Percentiles rank a stretch among this genome's conserved stretches.
These are phyloP conservation scores for Pseudolaguvia tuberculata DNA, from an alignment of 2,113 vertebrate genomes.

Conservation along the genomic window DNA sequence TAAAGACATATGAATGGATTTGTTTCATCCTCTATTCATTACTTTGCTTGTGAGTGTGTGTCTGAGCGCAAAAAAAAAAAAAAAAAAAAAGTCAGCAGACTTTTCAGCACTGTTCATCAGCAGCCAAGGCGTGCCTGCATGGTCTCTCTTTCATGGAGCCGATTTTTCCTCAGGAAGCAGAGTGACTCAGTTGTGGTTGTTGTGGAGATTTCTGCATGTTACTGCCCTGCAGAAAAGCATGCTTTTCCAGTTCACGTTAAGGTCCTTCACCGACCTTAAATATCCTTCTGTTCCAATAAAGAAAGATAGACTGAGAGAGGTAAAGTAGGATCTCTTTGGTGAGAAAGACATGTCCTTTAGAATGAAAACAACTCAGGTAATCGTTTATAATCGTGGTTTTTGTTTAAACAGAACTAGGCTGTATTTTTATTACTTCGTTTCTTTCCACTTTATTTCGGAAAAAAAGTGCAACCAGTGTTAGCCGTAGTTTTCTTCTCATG, in stretches of 20 bases:
- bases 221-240: conserved; percentile 45
- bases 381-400: conserved; percentile 19
- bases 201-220: conserved; percentile 52
- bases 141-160: conserved; percentile 55
- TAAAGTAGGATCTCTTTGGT: conserved; percentile 21
- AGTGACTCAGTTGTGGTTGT: conserved; percentile 69
- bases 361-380: background rate
- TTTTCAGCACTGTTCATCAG: conserved; percentile 58
- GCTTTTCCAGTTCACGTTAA: conserved; percentile 57
- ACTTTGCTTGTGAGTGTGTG: conserved; percentile 33
- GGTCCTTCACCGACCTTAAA: conserved; percentile 55
- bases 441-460: conserved; percentile 29
- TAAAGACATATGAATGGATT: conserved; percentile 3
- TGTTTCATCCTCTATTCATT: conserved; percentile 24
- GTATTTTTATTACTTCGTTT: background rate
- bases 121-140: conserved; percentile 54
- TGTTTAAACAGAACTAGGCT: conserved; percentile 19
- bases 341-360: conserved; percentile 23
- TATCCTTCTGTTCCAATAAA: conserved; percentile 42
- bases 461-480: conserved; percentile 30
- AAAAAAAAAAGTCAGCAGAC: conserved; percentile 44
- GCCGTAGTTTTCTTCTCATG: conserved; percentile 30
- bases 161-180: conserved; percentile 63
- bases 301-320: conserved; percentile 28
- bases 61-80: conserved; percentile 1